Evolutionary conservation across 1,140 invertebrate species (phyloP), one percentile per base, ranked within the genome.

Genomic region (Drosophila miranda): DNA sequence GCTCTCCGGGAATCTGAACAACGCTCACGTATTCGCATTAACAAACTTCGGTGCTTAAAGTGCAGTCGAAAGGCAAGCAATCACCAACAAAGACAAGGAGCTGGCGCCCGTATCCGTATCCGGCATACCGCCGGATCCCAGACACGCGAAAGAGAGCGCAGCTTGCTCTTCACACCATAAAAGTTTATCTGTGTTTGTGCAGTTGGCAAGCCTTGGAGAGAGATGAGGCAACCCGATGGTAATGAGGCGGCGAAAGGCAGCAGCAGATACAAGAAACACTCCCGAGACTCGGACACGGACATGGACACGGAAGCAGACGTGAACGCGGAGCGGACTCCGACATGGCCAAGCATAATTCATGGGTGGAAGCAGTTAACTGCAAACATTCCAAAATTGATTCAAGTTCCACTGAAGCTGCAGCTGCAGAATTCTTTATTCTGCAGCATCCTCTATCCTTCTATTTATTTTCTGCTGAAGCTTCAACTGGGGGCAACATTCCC

Each of bases 11-110:
- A 61, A 62, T 87, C 62, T 55, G 56, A 81, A 82, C 78, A 51
- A 70, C 74, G 48, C 75, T 81, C 82, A 87, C 82, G 82, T 87
- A 88, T 67, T 81, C 82, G 78, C 82, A 87, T 87, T 87, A 87
- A 87, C 78, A 66, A 87, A 87, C 75, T 82, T 87, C 56, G 70
- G 67, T 75, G 82, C 82, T 82, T 86, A 70, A 87, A 87, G 70
- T 77, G 81, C 73, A 84, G 73, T 86, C 76, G 73, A 81, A 68
- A 67, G 54, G 73, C 68, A 84, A 86, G 86, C 68, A 80, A 86
- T 86, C 68, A 80, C 38, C 55, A 75, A 44, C 45, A 42, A 19
- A 34, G 8, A 34, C 23, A 42, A 41, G 41, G 7, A 59, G 34
- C 46, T 48, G 14, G 14, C 55, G 11, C 38, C n/a, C 34, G 38